Conservation (phyloP, 2,888 invertebrate genomes). For the Phasia obesa region DNA sequence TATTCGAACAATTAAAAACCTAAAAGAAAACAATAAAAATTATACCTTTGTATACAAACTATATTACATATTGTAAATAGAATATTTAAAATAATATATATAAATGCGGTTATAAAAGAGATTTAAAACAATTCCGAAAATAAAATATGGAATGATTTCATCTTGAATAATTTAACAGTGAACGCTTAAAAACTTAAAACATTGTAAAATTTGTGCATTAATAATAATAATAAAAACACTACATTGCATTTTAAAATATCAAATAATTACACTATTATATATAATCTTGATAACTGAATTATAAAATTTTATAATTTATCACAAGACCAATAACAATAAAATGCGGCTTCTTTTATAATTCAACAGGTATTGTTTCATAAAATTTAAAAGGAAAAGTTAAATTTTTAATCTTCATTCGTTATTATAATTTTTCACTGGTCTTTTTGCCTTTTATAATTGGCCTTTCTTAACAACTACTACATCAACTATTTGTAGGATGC, state of each 20-base stretch:
- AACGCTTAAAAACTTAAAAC: not conserved
- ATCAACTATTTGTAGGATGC: not conserved
- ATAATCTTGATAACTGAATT: slow-evolving; percentile 29
- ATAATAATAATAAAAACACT: slow-evolving; percentile 27
- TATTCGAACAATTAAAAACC: too few species aligned
- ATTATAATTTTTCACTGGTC: not conserved
- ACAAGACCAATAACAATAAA: slow-evolving; percentile 55
- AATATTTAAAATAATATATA: not conserved
- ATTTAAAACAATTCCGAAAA: not conserved
- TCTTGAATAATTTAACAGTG: not conserved
- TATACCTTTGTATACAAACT: not conserved
- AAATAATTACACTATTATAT: not conserved
- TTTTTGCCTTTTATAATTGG: not conserved
- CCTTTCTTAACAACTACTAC: slow-evolving; percentile 40
- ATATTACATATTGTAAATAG: not conserved
- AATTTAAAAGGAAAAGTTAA: not conserved
- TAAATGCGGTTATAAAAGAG: not conserved
- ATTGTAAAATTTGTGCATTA: slow-evolving; percentile 48
- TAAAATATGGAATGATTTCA: slow-evolving; percentile 30
- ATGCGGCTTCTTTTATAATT: slow-evolving; percentile 12
- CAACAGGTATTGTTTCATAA: not conserved
- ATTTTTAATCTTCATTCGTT: not conserved
- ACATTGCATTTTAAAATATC: slow-evolving; percentile 31
- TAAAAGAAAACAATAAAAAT: too few species aligned
- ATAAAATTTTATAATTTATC: slow-evolving; percentile 33